Base-by-base conservation (phyloP, 2,888 invertebrate genomes). In the Dryobotodes eremita region DNA sequence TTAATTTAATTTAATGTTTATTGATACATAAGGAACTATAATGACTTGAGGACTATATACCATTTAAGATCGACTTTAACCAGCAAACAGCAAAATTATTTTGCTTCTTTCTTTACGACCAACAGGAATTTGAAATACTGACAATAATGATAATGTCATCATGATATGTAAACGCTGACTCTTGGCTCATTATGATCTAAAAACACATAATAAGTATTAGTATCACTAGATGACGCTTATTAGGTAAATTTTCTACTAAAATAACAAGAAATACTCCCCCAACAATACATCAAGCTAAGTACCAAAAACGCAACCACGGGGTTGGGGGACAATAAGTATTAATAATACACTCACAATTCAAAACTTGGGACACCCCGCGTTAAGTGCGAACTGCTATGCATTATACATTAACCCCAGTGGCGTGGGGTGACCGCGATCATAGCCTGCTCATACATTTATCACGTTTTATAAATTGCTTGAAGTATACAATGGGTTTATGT, bases 281-380 rank as follows among this genome's bases (percentile, higher is more conserved):
- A 71, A 61, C 71, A 46, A 31, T 80, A 64, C 42, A 75, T 75
- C 42, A 75, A 57, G 46, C 17, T 31, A 62, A 84, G 36, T 26
- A 36, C 66, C 70, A 50, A 66, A 65, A 61, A 61, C 50, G 31
- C 59, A 62, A 48, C 53, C 42, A n/a, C 42, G 42, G 31, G 31
- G 31, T 36, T n/a, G 13, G 62, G 68, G 65, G 57, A 82, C 77
- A 79, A 77, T 82, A 79, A 84, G 72, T 76, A 88, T 87, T 87
- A 88, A 88, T 86, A 86, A 88, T 79, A 84, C n/a, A 85, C 79
- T 79, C 83, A 75, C 86, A 85, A 83, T 79, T 87, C 87, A 82
- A 84, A 86, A 84, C 75, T 86, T 83, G 84, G 36, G 80, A 70
- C 71, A 80, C 66, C 36, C 66, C 78, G 53, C 74, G 80, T 75